phyloP scores from a whole-genome alignment of 2,113 vertebrate species.

The Onychostoma macrolepis region DNA sequence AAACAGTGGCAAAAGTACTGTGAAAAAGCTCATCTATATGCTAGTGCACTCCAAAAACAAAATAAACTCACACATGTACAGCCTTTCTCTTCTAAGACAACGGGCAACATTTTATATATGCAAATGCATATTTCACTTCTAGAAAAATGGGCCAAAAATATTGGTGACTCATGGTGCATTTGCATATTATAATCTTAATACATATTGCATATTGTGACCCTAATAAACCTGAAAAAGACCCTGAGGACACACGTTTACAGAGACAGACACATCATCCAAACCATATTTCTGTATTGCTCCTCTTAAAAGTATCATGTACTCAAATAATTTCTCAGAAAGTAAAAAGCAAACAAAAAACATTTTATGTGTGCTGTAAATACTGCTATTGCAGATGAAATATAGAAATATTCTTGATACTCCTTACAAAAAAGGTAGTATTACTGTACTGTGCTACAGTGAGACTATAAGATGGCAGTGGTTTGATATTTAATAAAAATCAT shows the following conservation, averaged over 20 bases:
- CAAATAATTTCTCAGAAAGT: not conserved
- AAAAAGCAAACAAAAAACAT: not conserved
- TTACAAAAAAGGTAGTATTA: not conserved
- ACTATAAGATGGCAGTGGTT: too few species aligned
- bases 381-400: not conserved
- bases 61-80: not conserved
- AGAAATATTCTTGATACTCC: not conserved
- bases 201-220: constrained; percentile 1
- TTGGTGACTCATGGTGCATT: constrained; percentile 3
- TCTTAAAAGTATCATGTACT: not conserved
- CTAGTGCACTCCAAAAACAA: not conserved
- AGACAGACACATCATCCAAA: not conserved
- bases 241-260: not conserved
- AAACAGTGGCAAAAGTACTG: not conserved
- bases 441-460: too few species aligned
- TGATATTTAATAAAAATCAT: too few species aligned
- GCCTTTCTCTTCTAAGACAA: not conserved
- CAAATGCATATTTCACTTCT: constrained; percentile 3
- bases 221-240: not conserved
- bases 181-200: constrained; percentile 10
- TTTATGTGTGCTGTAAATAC: not conserved
- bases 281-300: too few species aligned
- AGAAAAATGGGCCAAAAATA: not conserved
- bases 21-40: not conserved
- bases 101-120: not conserved